Evolutionary conservation across 2,113 vertebrate genomes (phyloP), one percentile per base, ranked within the genome.

Genomic region (Lepus americanus): DNA sequence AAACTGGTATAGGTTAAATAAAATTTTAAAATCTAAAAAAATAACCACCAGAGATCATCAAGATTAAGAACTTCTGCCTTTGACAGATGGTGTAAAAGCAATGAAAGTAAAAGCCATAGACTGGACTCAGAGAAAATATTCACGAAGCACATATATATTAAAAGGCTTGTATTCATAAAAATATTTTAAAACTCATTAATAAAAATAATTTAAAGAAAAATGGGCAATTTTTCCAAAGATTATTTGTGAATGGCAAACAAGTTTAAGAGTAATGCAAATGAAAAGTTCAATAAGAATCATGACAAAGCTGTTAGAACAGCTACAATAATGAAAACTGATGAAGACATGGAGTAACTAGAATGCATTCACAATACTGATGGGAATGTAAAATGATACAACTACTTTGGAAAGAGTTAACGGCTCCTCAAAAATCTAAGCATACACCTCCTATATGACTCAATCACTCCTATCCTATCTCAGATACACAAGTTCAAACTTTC

Each of bases 261-360:
- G 12, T 14, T 55, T 64, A 53, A 92, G 69, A 94, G 14, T 86
- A 80, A 89, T 14, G 9, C 14, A 92, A 94, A 94, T 81, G 49
- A 89, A 95, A 95, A 77, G 1, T 4, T 89, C 22, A 81, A 0
- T 27, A 67, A 92, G 51, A 53, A 85, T 5, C 0, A 80, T 19
- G n/a, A 55, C 4, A 59, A 33, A 49, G 13, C 29, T 66, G 59
- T 79, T 59, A 73, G 27, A 67, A 73, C 12, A 49, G 25, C 12
- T 78, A 44, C 59, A 73, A 67, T 64, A 44, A 53, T 80, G 78
- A n/a, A 33, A 16, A 66, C 51, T 85, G 79, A 27, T 72, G 12
- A 88, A 6, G 9, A 59, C 53, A 74, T 3, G 33, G 69, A 85
- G 33, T 23, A 74, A 80, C 36, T 70, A 36, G 53, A 95, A 76